Percentiles rank a stretch among this genome's conserved stretches.
phyloP scores from a whole-genome alignment of 1,140 invertebrate genomes.

The Elysia chlorotica region DNA sequence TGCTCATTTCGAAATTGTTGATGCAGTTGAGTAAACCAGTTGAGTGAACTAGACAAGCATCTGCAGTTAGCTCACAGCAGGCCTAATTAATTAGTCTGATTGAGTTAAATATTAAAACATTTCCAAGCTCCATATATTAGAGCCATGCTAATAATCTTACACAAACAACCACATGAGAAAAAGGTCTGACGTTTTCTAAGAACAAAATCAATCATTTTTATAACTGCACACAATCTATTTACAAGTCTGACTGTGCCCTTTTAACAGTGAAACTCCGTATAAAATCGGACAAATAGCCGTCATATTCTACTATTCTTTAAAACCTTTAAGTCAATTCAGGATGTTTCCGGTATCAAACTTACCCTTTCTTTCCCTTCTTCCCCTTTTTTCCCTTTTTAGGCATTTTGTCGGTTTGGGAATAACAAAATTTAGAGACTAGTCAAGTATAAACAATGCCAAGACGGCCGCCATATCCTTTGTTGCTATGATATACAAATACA shows the following conservation, averaged over 20 bases:
- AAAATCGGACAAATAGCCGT: too few species aligned
- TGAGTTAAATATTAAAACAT: neutral
- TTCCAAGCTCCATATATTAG: neutral
- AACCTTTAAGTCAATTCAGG: neutral
- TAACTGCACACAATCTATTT: neutral
- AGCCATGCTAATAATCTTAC: too few species aligned
- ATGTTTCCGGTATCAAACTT: slow-evolving; percentile 13
- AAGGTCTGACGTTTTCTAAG: neutral
- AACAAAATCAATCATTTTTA: neutral
- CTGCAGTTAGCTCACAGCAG: neutral
- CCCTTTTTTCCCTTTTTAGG: slow-evolving; percentile 50
- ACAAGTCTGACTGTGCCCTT: too few species aligned
- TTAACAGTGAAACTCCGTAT: too few species aligned
- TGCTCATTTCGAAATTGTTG: neutral
- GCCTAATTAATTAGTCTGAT: neutral
- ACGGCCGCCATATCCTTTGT: neutral
- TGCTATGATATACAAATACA: slow-evolving; percentile 5
- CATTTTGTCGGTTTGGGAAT: slow-evolving; percentile 32
- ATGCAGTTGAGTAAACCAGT: neutral
- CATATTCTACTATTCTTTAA: neutral
- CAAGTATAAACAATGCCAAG: neutral
- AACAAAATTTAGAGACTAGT: neutral
- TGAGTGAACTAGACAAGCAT: neutral
- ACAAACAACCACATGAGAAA: neutral
- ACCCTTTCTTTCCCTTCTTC: slow-evolving; percentile 52